Evolutionary conservation across 2,888 invertebrate genomes (phyloP).

Genomic region (Subacronicta megacephala): DNA sequence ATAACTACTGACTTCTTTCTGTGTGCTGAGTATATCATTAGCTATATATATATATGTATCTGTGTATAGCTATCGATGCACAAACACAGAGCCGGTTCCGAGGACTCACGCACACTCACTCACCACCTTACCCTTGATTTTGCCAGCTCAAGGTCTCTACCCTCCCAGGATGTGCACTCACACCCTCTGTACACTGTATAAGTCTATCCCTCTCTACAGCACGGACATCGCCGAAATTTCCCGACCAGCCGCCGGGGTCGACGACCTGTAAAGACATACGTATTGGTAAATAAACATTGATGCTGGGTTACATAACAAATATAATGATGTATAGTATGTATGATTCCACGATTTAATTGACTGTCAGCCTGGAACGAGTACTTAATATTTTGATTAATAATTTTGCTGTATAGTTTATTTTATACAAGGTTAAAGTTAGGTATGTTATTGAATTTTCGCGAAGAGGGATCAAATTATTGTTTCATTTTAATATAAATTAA

Average conservation of each 20-base stretch:
- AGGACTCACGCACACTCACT: conserved; percentile 75
- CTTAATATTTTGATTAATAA: conserved; percentile 16
- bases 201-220: conserved; percentile 76
- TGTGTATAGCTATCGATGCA: conserved; percentile 60
- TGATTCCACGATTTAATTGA: conserved; percentile 41
- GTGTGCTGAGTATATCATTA: conserved; percentile 55
- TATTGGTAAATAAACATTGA: conserved; percentile 88
- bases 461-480: too few species aligned
- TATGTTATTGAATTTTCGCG: too few species aligned
- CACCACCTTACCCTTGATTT: conserved; percentile 88
- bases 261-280: conserved; percentile 80
- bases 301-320: conserved; percentile 75
- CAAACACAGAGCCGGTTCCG: conserved; percentile 69
- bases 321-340: conserved; percentile 53
- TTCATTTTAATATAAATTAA: too few species aligned
- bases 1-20: conserved; percentile 58
- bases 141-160: conserved; percentile 90
- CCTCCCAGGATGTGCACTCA: conserved; percentile 77
- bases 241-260: conserved; percentile 82
- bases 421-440: neutral
- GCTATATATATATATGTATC: conserved; percentile 45
- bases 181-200: conserved; percentile 70
- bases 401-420: neutral
- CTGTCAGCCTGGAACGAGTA: conserved; percentile 2
- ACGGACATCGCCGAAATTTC: conserved; percentile 85